These are phyloP conservation scores for Nerophis ophidion DNA, from an alignment of 2,113 vertebrate species.

Conservation along the genomic window DNA sequence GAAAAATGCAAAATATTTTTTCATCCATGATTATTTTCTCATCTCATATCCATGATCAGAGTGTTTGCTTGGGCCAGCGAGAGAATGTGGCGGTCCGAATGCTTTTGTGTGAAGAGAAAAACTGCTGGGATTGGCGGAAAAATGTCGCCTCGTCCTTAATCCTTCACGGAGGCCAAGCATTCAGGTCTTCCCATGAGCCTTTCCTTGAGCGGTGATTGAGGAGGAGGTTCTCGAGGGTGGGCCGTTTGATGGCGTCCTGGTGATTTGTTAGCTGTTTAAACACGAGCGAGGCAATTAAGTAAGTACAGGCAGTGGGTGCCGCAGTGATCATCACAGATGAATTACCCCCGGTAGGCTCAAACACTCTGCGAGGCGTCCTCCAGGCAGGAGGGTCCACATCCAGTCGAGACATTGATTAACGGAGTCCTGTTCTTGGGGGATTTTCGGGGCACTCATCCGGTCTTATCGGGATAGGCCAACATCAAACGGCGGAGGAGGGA, in stretches of 20 bases:
- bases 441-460: constrained; percentile 67
- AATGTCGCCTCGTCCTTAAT: constrained; percentile 33
- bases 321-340: constrained; percentile 67
- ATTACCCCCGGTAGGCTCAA: constrained; percentile 65
- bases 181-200: constrained; percentile 31
- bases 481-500: constrained; percentile 54
- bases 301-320: constrained; percentile 50
- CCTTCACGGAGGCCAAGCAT: constrained; percentile 40
- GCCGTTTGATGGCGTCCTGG: constrained; percentile 63
- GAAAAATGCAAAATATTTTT: too few relatives aligned
- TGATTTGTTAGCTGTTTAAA: constrained; percentile 74
- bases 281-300: constrained; percentile 68
- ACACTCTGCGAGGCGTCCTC: constrained; percentile 60
- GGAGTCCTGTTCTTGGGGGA: constrained; percentile 65
- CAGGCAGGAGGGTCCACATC: constrained; percentile 61
- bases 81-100: too few relatives aligned
- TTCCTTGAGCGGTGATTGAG: constrained; percentile 54
- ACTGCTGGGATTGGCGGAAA: background rate
- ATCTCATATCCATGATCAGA: too few relatives aligned
- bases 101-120: too few relatives aligned
- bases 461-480: constrained; percentile 61
- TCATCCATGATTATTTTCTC: too few relatives aligned
- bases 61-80: too few relatives aligned
- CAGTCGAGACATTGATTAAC: constrained; percentile 74
- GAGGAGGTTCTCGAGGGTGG: background rate